A percentile compares a stretch with the other conserved stretches of the same genome.
Evolutionary conservation across 2,888 invertebrate genomes (phyloP).

Genomic region (Pogonocherus hispidulus): DNA sequence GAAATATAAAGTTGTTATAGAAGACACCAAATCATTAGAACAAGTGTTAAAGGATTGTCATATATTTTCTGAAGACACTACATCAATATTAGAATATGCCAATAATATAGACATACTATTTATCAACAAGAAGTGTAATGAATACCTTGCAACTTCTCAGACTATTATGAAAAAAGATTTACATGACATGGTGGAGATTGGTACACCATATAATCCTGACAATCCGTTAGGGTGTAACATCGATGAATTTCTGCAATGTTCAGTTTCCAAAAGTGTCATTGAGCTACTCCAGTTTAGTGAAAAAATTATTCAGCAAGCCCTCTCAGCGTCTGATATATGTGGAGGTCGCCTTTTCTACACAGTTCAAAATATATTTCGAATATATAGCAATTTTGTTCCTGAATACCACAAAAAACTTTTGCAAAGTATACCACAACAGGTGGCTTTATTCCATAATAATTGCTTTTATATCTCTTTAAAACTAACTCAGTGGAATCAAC

Average conservation of each 20-base stretch:
- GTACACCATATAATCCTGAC: slow-evolving; percentile 68
- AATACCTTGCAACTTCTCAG: slow-evolving; percentile 78
- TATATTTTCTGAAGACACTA: slow-evolving; percentile 73
- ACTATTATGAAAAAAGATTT: slow-evolving; percentile 85
- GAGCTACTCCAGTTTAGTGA: slow-evolving; percentile 77
- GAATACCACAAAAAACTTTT: slow-evolving; percentile 85
- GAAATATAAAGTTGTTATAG: slow-evolving; percentile 75
- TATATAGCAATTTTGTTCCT: slow-evolving; percentile 84
- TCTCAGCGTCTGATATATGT: slow-evolving; percentile 74
- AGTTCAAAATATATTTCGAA: slow-evolving; percentile 80
- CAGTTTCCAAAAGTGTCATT: slow-evolving; percentile 75
- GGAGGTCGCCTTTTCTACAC: slow-evolving; percentile 78
- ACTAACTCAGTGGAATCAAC: slow-evolving; percentile 76
- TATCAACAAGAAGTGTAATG: slow-evolving; percentile 82
- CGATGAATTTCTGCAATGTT: slow-evolving; percentile 72
- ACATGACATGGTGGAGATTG: slow-evolving; percentile 77
- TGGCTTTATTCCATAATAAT: slow-evolving; percentile 91
- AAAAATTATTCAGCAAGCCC: slow-evolving; percentile 78
- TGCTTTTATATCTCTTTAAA: slow-evolving; percentile 89
- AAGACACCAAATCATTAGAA: slow-evolving; percentile 78
- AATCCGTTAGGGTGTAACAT: slow-evolving; percentile 66
- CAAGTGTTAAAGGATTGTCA: slow-evolving; percentile 72
- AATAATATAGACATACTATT: slow-evolving; percentile 82
- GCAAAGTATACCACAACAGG: slow-evolving; percentile 89
- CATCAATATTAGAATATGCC: slow-evolving; percentile 78